Evolutionary conservation across 2,797 vertebrate species (phyloP), one percentile per base, ranked within the genome.

Genomic region (Lagocephalus sceleratus): DNA sequence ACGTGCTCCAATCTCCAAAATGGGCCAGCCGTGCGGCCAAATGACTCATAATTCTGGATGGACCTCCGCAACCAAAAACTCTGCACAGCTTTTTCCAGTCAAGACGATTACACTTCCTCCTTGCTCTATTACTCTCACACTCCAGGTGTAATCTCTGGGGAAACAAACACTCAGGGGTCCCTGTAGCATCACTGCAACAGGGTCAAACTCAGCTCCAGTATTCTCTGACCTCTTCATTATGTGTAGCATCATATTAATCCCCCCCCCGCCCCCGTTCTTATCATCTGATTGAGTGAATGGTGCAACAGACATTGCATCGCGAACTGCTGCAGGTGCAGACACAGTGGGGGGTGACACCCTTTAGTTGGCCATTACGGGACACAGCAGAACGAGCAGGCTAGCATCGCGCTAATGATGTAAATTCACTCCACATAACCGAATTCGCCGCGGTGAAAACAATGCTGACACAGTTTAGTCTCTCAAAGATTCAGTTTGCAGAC

Each of bases 111-210:
- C 2, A 35, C 0, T n/a, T 17, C 17, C 17, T 73, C 65, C 12
- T 35, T 54, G 49, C 52, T 62, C 47, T 10, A 29, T 11, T 25
- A 8, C 25, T 25, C 5, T 25, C 50, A 54, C 38, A 6, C 39
- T 53, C 38, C 53, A 63, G 51, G 35, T 26, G 23, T 64, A 51
- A 64, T 38, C 54, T 66, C 2, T 17, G 12, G 60, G 60, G 47
- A 46, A 73, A 54, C 32, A 65, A 64, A 49, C 49, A 65, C 64
- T 63, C 19, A 83, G 62, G 16, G 9, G 73, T 71, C 21, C 59
- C 26, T 20, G 29, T 23, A n/a, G n/a, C n/a, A n/a, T n/a, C n/a
- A n/a, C n/a, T n/a, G n/a, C n/a, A n/a, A n/a, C n/a, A n/a, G n/a
- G n/a, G n/a, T n/a, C n/a, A n/a, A n/a, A n/a, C n/a, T n/a, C n/a